Evolutionary conservation across 2,113 vertebrate genomes (phyloP).

Genomic region (Brachyhypopomus gauderio): DNA sequence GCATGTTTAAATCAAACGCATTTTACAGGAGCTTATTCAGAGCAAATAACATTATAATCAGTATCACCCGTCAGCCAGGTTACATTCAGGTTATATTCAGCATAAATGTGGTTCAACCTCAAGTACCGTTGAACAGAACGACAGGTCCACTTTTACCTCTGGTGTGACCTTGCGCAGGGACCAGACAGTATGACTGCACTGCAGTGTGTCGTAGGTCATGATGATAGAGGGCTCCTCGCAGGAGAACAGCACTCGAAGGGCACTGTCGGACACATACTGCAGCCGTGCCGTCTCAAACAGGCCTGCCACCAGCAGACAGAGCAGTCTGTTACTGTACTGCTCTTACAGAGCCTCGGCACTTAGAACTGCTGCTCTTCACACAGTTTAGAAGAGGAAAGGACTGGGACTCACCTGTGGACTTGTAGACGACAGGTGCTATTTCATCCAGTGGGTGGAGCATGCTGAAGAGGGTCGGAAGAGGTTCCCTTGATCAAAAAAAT

Average conservation of each 20-base stretch:
- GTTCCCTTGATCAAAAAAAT: slow-evolving; percentile 77
- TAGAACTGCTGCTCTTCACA: not conserved
- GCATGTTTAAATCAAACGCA: not conserved
- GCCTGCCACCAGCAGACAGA: slow-evolving; percentile 65
- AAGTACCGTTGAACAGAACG: not conserved
- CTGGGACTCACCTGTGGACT: slow-evolving; percentile 80
- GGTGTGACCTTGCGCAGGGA: slow-evolving; percentile 85
- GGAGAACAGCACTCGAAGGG: slow-evolving; percentile 88
- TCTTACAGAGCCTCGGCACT: not conserved
- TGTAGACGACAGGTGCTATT: slow-evolving; percentile 90
- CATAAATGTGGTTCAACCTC: not conserved
- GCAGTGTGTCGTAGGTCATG: slow-evolving; percentile 89
- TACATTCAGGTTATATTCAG: too few relatives aligned
- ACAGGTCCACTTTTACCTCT: slow-evolving; percentile 74
- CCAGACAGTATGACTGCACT: slow-evolving; percentile 89
- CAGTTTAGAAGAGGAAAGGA: not conserved
- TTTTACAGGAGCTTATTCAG: too few relatives aligned
- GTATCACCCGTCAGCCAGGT: not conserved
- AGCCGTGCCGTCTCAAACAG: slow-evolving; percentile 81
- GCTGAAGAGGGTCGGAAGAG: slow-evolving; percentile 93
- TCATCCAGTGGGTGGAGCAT: slow-evolving; percentile 97
- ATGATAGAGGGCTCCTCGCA: slow-evolving; percentile 85
- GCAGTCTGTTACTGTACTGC: not conserved
- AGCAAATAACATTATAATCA: not conserved
- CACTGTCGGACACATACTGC: slow-evolving; percentile 87